These are phyloP conservation scores for Epinotia bilunana DNA, from an alignment of 2,888 invertebrate genomes.

Conservation along the genomic window DNA sequence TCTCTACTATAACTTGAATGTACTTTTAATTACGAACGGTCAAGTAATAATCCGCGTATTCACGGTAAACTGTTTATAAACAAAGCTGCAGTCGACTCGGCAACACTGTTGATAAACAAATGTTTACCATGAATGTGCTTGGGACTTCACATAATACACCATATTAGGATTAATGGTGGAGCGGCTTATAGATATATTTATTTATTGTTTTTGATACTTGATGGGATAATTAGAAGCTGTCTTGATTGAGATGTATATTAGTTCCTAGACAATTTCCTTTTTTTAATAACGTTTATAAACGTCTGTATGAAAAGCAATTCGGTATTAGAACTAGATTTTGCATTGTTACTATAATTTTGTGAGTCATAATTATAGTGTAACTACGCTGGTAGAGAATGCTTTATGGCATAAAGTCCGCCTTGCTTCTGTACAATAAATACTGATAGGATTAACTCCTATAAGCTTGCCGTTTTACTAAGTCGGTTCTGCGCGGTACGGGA, in stretches of 20 bases:
- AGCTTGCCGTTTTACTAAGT: no score
- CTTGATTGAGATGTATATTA: constrained; percentile 26
- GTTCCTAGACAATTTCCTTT: neutral
- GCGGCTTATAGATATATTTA: constrained; percentile 46
- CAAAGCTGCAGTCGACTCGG: neutral
- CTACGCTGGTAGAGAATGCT: no score
- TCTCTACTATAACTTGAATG: neutral
- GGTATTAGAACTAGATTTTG: no score
- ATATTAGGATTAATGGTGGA: constrained; percentile 38
- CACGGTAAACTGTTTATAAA: neutral
- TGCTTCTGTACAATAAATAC: no score
- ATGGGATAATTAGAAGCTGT: constrained; percentile 35
- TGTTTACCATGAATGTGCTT: neutral
- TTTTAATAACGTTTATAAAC: neutral
- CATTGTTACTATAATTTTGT: no score
- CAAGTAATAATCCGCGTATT: neutral
- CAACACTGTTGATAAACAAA: neutral
- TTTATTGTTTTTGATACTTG: constrained; percentile 49
- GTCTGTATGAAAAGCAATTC: no score
- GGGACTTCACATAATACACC: neutral
- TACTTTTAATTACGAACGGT: neutral
- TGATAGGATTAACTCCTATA: no score
- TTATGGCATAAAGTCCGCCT: no score
- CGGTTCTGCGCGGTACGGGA: no score
- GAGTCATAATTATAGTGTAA: no score